Percentiles rank a stretch among this genome's conserved stretches.
These are phyloP conservation scores for Ferdinandea cuprea DNA, from an alignment of 2,888 invertebrate species.

Conservation along the genomic window DNA sequence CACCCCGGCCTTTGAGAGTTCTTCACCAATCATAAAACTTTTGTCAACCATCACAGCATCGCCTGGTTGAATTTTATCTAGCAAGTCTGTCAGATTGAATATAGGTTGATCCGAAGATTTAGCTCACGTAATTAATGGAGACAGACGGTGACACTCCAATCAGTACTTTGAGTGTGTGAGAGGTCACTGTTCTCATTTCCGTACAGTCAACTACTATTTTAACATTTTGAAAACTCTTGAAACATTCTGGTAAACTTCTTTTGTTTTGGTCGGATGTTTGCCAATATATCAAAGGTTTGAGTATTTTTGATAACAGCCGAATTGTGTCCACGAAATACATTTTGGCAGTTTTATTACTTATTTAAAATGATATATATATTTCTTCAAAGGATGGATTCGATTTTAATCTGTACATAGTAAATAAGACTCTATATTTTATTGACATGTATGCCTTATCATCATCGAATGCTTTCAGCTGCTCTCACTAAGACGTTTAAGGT, in stretches of 20 bases:
- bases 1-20: conserved; percentile 19
- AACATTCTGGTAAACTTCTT: not conserved
- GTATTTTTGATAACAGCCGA: not conserved
- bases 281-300: not conserved
- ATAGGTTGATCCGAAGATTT: conserved; percentile 2
- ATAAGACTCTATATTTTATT: too few relatives aligned
- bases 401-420: not conserved
- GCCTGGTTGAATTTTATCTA: conserved; percentile 5
- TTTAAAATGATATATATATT: not conserved
- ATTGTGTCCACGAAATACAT: not conserved
- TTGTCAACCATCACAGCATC: conserved; percentile 36
- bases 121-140: not conserved
- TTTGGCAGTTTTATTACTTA: conserved; percentile 3
- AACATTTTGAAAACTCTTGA: too few relatives aligned
- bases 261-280: not conserved
- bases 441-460: not conserved
- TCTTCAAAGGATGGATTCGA: not conserved
- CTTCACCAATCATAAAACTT: conserved; percentile 21
- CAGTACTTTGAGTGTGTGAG: not conserved
- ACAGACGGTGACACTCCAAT: not conserved
- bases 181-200: not conserved
- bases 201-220: too few relatives aligned
- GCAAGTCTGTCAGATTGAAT: too few relatives aligned
- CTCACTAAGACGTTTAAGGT: too few relatives aligned
- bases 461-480: too few relatives aligned